Percentiles rank a stretch among this genome's conserved stretches.
phyloP scores from a whole-genome alignment of 35 echinoderm and acorn worm genomes.

The Eucidaris tribuloides region DNA sequence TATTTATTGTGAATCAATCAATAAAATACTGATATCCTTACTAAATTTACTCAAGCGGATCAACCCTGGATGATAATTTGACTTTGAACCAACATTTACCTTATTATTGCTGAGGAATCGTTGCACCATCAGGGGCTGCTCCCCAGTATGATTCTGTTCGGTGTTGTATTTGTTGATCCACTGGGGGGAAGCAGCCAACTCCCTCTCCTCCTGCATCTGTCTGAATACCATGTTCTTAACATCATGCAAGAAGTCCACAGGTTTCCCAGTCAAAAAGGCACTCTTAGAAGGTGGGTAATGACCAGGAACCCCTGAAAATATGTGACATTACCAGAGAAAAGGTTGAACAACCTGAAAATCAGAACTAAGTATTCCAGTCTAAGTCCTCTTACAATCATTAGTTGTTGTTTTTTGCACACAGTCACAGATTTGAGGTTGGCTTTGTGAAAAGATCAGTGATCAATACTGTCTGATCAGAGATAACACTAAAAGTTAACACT shows the following conservation, averaged over 20 bases:
- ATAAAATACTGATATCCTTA: no score
- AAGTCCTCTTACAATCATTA: no score
- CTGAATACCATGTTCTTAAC: constrained; percentile 48
- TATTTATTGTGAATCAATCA: no score
- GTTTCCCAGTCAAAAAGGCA: constrained; percentile 66
- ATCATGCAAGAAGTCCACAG: constrained; percentile 64
- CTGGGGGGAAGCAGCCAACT: constrained; percentile 37
- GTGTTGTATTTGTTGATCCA: constrained; percentile 75
- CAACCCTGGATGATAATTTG: no score
- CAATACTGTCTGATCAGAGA: no score
- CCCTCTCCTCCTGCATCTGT: constrained; percentile 48
- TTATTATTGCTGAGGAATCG: constrained; percentile 83
- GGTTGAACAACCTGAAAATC: no score
- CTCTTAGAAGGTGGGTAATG: constrained; percentile 63
- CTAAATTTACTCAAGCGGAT: no score
- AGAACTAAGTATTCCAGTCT: no score
- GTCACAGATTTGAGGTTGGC: no score
- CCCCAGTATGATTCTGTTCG: constrained; percentile 78
- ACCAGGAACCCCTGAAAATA: constrained; percentile 47
- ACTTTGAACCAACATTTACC: constrained; percentile 34
- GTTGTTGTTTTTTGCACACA: no score
- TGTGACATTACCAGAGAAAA: neutral
- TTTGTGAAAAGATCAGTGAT: no score
- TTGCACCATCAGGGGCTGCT: constrained; percentile 87
- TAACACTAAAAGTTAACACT: no score